Percentiles rank a stretch among this genome's conserved stretches.
Conservation (phyloP, 53 echinoderm and acorn worm species). For the Henricia sp. region DNA sequence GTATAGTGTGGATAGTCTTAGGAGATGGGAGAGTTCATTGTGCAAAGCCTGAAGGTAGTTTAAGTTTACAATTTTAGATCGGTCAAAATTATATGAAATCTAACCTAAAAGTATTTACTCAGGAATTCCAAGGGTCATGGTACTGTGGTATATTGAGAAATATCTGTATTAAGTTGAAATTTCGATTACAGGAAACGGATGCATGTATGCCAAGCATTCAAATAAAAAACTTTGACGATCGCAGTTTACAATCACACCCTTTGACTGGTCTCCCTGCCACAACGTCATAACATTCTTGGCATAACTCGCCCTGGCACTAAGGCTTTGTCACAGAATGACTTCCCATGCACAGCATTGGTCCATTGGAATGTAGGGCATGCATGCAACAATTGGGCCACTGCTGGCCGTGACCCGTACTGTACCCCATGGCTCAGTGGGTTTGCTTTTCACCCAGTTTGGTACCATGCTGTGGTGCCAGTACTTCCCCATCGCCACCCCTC, state of each 20-base stretch:
- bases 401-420: no score
- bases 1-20: background rate
- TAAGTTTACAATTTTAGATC: no score
- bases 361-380: slow-evolving; percentile 29
- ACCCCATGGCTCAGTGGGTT: slow-evolving; percentile 23
- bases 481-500: no score
- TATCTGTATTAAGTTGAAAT: background rate
- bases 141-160: no score
- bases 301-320: slow-evolving; percentile 1
- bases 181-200: background rate
- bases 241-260: background rate
- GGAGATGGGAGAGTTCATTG: background rate
- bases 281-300: slow-evolving; percentile 44
- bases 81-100: no score
- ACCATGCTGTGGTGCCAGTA: background rate
- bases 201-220: background rate
- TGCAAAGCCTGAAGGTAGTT: background rate
- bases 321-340: slow-evolving; percentile 23
- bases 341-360: slow-evolving; percentile 31
- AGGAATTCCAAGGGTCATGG: no score
- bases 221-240: no score
- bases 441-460: slow-evolving; percentile 43
- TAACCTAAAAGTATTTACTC: no score
- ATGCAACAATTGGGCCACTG: slow-evolving; percentile 34
- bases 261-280: slow-evolving; percentile 23